A percentile compares a stretch with the other conserved stretches of the same genome.
Conservation (phyloP, 2,113 vertebrate genomes). For the Toxotes chatareus region DNA sequence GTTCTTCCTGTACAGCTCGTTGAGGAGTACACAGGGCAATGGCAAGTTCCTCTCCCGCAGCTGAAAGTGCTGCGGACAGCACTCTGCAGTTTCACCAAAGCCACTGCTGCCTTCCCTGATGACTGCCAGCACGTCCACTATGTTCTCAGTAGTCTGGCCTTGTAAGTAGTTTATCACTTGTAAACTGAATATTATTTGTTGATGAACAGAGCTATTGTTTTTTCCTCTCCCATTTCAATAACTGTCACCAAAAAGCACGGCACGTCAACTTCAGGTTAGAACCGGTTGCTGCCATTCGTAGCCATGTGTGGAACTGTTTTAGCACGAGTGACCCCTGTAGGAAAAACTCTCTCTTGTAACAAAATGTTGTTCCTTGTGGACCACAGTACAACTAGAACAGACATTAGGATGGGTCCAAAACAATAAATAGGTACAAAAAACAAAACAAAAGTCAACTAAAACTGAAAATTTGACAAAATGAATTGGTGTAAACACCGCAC, state of each 20-base stretch:
- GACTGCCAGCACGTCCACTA: slow-evolving; percentile 96
- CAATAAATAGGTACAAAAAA: too few species aligned
- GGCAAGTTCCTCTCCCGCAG: slow-evolving; percentile 97
- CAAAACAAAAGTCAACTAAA: not conserved
- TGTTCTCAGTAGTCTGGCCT: slow-evolving; percentile 95
- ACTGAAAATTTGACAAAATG: not conserved
- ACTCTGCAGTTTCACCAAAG: slow-evolving; percentile 93
- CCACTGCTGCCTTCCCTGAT: slow-evolving; percentile 90
- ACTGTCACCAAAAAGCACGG: not conserved
- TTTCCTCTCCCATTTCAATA: not conserved
- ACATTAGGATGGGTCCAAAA: not conserved
- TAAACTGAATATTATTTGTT: not conserved
- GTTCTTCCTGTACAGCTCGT: slow-evolving; percentile 85
- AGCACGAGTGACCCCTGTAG: not conserved
- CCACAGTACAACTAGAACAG: not conserved
- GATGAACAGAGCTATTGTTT: not conserved
- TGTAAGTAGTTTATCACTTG: slow-evolving; percentile 88
- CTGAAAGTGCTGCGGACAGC: slow-evolving; percentile 95
- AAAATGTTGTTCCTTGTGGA: too few species aligned
- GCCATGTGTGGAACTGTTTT: not conserved
- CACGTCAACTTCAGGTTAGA: not conserved
- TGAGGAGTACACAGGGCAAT: slow-evolving; percentile 95
- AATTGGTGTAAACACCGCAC: not conserved
- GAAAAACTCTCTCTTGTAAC: too few species aligned
- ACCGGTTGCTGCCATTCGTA: not conserved